A percentile compares a stretch with the other conserved stretches of the same genome.
Evolutionary conservation across 2,797 vertebrate species (phyloP).

Genomic region (Pelobates cultripes): DNA sequence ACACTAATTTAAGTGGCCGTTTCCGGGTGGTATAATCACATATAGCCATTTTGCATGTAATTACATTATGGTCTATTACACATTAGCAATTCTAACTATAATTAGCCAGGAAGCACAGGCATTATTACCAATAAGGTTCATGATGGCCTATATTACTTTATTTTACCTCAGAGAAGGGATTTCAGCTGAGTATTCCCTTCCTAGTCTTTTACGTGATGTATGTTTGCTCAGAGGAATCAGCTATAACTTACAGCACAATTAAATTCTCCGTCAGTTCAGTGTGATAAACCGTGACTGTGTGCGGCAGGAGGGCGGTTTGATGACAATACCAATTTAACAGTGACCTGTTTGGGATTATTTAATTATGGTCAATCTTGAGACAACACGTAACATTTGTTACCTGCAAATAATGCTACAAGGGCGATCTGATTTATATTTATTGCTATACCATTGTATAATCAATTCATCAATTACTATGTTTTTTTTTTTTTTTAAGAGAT

Average conservation of each 20-base stretch:
- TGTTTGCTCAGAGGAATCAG: neutral
- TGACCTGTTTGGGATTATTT: neutral
- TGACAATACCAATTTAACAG: slow-evolving; percentile 2
- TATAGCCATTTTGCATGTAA: slow-evolving; percentile 23
- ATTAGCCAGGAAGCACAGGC: slow-evolving; percentile 7
- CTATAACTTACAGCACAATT: neutral
- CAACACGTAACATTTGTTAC: neutral
- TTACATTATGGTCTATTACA: slow-evolving; percentile 30
- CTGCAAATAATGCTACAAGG: neutral
- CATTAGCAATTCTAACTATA: slow-evolving; percentile 26
- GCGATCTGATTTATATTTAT: neutral
- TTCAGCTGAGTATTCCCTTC: neutral
- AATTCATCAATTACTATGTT: neutral
- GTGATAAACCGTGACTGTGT: neutral
- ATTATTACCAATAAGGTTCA: neutral
- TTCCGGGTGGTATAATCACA: slow-evolving; percentile 30
- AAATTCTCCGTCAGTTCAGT: slow-evolving; percentile 8
- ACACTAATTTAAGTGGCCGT: slow-evolving; percentile 31
- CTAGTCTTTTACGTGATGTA: neutral
- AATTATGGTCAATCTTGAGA: slow-evolving; percentile 10
- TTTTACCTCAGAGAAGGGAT: neutral
- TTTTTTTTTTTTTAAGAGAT: too few species aligned
- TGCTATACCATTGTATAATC: neutral
- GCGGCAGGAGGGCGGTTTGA: neutral
- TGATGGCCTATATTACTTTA: neutral